phyloP scores from a whole-genome alignment of 2,113 vertebrate genomes.

The Tetrax tetrax region DNA sequence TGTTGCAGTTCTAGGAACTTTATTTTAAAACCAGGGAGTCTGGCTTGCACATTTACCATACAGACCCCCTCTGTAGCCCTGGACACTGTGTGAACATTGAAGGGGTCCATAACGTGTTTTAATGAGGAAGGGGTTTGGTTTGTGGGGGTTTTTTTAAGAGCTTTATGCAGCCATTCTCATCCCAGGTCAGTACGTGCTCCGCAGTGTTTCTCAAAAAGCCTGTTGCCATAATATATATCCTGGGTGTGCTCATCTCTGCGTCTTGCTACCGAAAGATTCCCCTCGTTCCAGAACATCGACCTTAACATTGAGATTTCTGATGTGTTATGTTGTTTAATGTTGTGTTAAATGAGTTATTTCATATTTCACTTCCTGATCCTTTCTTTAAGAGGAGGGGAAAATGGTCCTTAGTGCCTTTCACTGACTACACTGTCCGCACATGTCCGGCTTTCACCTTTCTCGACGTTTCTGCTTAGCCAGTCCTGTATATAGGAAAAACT shows the following conservation, averaged over 20 bases:
- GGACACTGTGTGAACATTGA: not conserved
- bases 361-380: conserved; percentile 38
- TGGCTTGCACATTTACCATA: not conserved
- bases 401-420: conserved; percentile 74
- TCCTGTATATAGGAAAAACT: conserved; percentile 7
- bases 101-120: not conserved
- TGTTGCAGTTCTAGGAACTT: not conserved
- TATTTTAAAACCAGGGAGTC: not conserved
- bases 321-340: not conserved
- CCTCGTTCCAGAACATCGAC: not conserved
- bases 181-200: not conserved
- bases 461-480: not conserved
- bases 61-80: not conserved
- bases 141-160: not conserved
- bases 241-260: not conserved
- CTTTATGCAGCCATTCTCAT: not conserved
- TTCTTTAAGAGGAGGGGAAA: conserved; percentile 39
- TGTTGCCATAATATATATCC: not conserved
- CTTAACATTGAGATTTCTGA: not conserved
- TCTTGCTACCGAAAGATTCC: not conserved
- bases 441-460: conserved; percentile 35
- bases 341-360: not conserved
- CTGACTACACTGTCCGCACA: conserved; percentile 23
- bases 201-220: not conserved
- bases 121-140: not conserved